Base-by-base conservation (phyloP, 1,140 invertebrate genomes). In the Zaprionus davidi region DNA sequence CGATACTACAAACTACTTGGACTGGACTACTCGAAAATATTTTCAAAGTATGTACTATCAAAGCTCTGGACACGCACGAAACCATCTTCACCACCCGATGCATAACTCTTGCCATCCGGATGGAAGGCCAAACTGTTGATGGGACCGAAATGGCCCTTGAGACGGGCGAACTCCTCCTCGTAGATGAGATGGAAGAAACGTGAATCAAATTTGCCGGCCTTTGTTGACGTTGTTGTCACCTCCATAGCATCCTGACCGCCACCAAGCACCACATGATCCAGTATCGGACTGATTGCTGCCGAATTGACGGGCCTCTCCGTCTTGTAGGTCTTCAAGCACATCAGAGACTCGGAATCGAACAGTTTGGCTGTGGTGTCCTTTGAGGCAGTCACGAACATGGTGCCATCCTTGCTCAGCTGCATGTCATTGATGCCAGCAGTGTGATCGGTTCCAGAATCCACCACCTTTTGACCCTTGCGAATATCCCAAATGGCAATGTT, bases 131-230 rank as follows among this genome's bases (percentile, higher is more conserved):
- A 95, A 93, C 97, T 98, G 94, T 99, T 99, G 83, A 99, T 99
- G 1, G 99, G 99, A 83, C 99, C 99, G 92, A 99, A 99, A 94
- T 99, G 99, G 58, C 99, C 99, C 93, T 99, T 99, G 0, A 99
- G 96, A 64, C 98, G 94, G 0, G 96, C 99, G 93, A 99, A 99
- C 93, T 99, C 99, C 93, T 99, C 99, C 94, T 99, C 99, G 93
- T 99, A 99, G n/a, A 99, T 96, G 53, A 99, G 93, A 93, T 99
- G 99, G 95, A 97, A 99, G 93, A 99, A 99, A 55, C 98, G 95
- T 4, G 99, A 98, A 93, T 99, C 99, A 92, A 99, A 99, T 94
- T 99, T 99, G 26, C 99, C 99, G 67, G 97, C 95, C 81, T 97
- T 95, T 1, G 98, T 96, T 0, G 98, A 98, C 0, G 99, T 99